Conservation (phyloP, 2,888 invertebrate genomes). For the Torymus tubicola region DNA sequence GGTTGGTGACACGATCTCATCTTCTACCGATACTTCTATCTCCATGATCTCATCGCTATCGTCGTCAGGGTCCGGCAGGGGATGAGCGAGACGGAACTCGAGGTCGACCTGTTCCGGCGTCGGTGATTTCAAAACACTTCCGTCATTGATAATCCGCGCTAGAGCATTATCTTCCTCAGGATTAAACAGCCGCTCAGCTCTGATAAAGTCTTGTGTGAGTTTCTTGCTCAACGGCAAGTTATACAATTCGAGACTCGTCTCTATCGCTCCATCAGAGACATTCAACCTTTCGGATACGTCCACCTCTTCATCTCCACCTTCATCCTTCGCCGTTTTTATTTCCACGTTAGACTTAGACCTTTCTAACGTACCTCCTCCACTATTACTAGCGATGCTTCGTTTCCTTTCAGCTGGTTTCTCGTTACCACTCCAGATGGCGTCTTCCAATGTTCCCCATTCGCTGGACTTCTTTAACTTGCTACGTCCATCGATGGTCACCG, state of each 20-base stretch:
- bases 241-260: constrained; percentile 68
- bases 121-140: constrained; percentile 67
- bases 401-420: constrained; percentile 62
- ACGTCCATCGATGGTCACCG: constrained; percentile 76
- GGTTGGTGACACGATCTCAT: constrained; percentile 25
- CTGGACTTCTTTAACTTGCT: constrained; percentile 85
- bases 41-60: constrained; percentile 13
- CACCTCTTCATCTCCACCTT: constrained; percentile 65
- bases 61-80: constrained; percentile 59
- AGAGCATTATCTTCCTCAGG: constrained; percentile 70
- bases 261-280: constrained; percentile 59
- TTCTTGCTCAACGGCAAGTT: constrained; percentile 70
- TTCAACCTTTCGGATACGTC: constrained; percentile 46
- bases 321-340: constrained; percentile 79
- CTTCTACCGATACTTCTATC: constrained; percentile 28
- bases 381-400: constrained; percentile 60
- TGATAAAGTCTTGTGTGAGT: constrained; percentile 70
- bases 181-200: constrained; percentile 69
- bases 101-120: constrained; percentile 68
- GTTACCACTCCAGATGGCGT: constrained; percentile 82
- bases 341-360: constrained; percentile 81
- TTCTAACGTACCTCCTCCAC: constrained; percentile 78
- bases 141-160: constrained; percentile 71
- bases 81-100: constrained; percentile 67
- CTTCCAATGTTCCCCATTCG: constrained; percentile 86